Percentiles rank a stretch among this genome's conserved stretches.
These are phyloP conservation scores for Pseudomyrmex dendroicus DNA, from an alignment of 1,140 invertebrate species.

Conservation along the genomic window DNA sequence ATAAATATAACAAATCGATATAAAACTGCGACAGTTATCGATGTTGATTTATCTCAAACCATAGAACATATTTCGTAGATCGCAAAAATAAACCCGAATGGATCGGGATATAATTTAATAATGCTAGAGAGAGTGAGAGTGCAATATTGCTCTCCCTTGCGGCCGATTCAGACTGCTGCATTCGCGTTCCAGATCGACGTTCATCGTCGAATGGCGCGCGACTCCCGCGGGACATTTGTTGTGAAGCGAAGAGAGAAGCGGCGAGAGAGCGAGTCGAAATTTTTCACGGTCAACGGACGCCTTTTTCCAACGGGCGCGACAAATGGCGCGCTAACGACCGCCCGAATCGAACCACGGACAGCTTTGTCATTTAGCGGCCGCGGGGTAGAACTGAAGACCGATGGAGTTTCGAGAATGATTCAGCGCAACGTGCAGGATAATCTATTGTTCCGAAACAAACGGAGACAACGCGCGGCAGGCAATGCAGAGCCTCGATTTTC, in stretches of 20 bases:
- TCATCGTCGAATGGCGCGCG: conserved; percentile 29
- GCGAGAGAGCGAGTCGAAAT: conserved; percentile 37
- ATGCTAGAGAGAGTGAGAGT: neutral
- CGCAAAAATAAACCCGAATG: conserved; percentile 29
- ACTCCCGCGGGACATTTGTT: conserved; percentile 9
- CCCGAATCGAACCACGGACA: conserved; percentile 38
- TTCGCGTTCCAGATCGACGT: conserved; percentile 45
- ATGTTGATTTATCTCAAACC: too few species aligned
- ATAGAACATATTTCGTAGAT: neutral
- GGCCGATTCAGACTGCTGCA: conserved; percentile 30
- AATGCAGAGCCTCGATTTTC: neutral
- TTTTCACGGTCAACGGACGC: conserved; percentile 63
- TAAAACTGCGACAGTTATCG: too few species aligned
- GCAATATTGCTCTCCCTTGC: conserved; percentile 7
- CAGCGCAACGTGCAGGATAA: conserved; percentile 27
- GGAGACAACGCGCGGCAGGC: conserved; percentile 54
- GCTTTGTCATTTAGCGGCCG: conserved; percentile 57
- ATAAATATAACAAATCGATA: too few species aligned
- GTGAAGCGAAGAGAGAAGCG: neutral
- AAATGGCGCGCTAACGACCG: conserved; percentile 57
- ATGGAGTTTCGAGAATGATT: conserved; percentile 9
- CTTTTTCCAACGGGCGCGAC: conserved; percentile 51
- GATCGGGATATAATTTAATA: conserved; percentile 53
- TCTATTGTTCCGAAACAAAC: conserved; percentile 62
- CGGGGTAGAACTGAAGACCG: neutral